Base-by-base conservation (phyloP, 1,140 invertebrate species). In the Heliothis virescens region DNA sequence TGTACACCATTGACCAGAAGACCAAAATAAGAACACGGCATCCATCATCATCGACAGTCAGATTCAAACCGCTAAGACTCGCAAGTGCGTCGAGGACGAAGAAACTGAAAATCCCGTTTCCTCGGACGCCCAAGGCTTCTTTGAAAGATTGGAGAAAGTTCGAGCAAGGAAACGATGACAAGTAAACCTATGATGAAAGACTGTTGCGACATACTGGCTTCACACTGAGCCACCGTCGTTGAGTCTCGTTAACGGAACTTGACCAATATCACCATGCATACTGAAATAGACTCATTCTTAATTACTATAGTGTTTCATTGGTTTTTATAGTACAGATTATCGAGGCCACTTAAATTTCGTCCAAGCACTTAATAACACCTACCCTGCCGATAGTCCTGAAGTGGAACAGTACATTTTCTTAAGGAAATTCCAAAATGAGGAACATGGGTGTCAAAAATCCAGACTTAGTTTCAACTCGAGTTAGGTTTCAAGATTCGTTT, bases 351-450 rank as follows among this genome's bases (percentile, higher is more conserved):
- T 79, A n/a, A 82, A 83, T 89, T 92, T 93, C 90, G 92, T 94
- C 91, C 83, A 94, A 92, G 92, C 92, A 94, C 92, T 91, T n/a
- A n/a, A 84, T 82, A 77, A 50, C 74, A 62, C 52, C 48, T 67
- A n/a, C 50, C 52, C 55, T 67, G 62, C 21, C 59, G 74, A 29
- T 53, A 67, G 55, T 60, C 72, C 29, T n/a, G 69, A 71, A 72
- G 57, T 79, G n/a, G 69, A 83, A 83, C 69, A 75, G 18, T 84
- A 81, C 81, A 69, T 92, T 92, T 86, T 88, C 92, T 85, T 86
- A 85, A 94, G 92, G 92, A 88, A 76, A 65, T 86, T 63, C 85
- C 82, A n/a, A 3, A 83, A 62, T 47, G 89, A 89, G 69, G 87
- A 60, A 62, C 15, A 79, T 71, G 67, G 85, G 73, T 85, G n/a